phyloP scores from a whole-genome alignment of 2,797 vertebrate genomes.

The Vespertilio murinus region DNA sequence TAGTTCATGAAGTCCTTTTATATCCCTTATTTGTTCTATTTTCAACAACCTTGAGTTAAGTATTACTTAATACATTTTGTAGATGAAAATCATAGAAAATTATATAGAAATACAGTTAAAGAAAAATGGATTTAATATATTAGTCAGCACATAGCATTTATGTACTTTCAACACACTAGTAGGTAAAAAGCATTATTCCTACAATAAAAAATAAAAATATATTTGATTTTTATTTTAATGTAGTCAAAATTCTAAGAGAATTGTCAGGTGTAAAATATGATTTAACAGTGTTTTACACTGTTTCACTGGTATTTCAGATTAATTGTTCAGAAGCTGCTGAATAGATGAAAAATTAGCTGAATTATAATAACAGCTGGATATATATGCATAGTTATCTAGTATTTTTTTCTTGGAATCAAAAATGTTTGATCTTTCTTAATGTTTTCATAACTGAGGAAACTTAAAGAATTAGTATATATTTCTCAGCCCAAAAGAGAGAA shows the following conservation, averaged over 20 bases:
- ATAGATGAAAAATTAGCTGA: slow-evolving; percentile 1
- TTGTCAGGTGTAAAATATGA: neutral
- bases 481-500: neutral
- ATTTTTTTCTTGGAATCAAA: neutral
- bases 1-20: neutral
- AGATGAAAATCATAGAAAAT: neutral
- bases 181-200: neutral
- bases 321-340: neutral
- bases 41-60: neutral
- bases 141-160: neutral
- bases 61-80: neutral
- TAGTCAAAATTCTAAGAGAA: neutral
- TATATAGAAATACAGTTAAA: neutral
- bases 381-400: neutral
- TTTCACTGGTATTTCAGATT: neutral
- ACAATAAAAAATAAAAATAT: neutral
- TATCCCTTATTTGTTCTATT: neutral
- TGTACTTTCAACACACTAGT: neutral
- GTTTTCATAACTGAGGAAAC: neutral
- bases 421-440: neutral
- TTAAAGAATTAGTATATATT: neutral
- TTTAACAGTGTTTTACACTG: neutral
- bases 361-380: neutral
- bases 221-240: slow-evolving; percentile 2
- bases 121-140: neutral